Evolutionary conservation across 2,113 vertebrate species (phyloP).

Genomic region (Donacobius atricapilla): DNA sequence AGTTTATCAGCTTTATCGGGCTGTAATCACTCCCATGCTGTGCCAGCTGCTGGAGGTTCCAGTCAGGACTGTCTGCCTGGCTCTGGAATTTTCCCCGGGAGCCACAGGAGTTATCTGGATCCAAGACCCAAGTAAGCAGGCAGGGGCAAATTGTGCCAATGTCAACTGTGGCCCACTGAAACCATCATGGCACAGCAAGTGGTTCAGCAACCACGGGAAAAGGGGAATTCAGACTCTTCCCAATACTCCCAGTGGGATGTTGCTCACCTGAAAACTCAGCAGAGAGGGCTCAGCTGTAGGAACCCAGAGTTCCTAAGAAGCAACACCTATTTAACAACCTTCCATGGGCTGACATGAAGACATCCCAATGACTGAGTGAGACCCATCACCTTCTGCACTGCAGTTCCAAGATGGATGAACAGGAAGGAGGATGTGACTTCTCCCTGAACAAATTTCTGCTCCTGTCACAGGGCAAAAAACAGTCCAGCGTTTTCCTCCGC

Average conservation of each 20-base stretch:
- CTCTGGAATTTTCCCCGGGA: background rate
- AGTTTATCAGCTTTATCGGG: background rate
- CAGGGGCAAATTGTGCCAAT: background rate
- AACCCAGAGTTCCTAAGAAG: background rate
- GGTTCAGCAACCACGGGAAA: background rate
- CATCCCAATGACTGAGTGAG: background rate
- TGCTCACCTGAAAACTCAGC: background rate
- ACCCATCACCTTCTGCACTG: background rate
- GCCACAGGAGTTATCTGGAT: background rate
- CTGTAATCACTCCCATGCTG: background rate
- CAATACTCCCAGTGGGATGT: rapidly evolving
- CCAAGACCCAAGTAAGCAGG: background rate
- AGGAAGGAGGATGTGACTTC: background rate
- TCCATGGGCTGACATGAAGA: background rate
- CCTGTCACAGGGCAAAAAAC: background rate
- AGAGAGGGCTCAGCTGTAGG: background rate
- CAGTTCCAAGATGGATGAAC: background rate
- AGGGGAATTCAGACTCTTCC: background rate
- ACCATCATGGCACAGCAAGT: rapidly evolving
- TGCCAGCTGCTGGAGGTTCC: background rate
- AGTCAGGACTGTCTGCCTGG: background rate
- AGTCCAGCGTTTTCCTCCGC: background rate
- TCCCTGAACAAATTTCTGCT: background rate
- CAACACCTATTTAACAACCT: background rate
- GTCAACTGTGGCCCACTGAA: background rate